Percentiles rank a stretch among this genome's conserved stretches.
Conservation (phyloP, 2,888 invertebrate species). For the Pseudococcus viburni region DNA sequence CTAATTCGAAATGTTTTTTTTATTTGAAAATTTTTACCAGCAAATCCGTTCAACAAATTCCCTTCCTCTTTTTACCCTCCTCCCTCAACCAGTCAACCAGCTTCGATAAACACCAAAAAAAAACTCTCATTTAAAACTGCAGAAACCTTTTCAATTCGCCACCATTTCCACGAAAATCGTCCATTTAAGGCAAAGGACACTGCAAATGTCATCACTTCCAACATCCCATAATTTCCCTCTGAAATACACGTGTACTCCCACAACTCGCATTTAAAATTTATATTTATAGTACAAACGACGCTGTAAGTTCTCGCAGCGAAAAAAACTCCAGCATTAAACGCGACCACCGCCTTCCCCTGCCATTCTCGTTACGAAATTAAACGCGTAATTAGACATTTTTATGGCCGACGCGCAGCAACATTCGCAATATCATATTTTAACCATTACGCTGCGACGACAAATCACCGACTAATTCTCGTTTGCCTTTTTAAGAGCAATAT, state of each 20-base stretch:
- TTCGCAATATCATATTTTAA: conserved; percentile 9
- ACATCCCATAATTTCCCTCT: neutral
- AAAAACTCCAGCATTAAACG: neutral
- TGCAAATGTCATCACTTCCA: too few species aligned
- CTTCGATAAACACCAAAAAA: too few species aligned
- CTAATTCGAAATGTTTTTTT: too few species aligned
- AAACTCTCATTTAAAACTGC: too few species aligned
- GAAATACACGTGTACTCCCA: neutral
- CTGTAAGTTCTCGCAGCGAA: neutral
- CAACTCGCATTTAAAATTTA: neutral
- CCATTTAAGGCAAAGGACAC: too few species aligned
- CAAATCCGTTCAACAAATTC: too few species aligned
- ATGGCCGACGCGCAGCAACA: neutral
- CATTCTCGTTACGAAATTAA: neutral
- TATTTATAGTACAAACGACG: neutral
- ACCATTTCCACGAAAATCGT: too few species aligned
- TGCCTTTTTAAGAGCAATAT: neutral
- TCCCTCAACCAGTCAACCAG: too few species aligned
- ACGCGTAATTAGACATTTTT: conserved; percentile 16
- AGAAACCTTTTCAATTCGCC: too few species aligned
- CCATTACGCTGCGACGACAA: neutral
- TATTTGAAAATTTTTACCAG: too few species aligned
- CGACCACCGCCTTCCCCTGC: neutral
- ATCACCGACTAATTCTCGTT: conserved; percentile 7
- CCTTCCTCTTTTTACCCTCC: too few species aligned